phyloP scores from a whole-genome alignment of 2,888 invertebrate genomes.

The Andrena chrysosceles region DNA sequence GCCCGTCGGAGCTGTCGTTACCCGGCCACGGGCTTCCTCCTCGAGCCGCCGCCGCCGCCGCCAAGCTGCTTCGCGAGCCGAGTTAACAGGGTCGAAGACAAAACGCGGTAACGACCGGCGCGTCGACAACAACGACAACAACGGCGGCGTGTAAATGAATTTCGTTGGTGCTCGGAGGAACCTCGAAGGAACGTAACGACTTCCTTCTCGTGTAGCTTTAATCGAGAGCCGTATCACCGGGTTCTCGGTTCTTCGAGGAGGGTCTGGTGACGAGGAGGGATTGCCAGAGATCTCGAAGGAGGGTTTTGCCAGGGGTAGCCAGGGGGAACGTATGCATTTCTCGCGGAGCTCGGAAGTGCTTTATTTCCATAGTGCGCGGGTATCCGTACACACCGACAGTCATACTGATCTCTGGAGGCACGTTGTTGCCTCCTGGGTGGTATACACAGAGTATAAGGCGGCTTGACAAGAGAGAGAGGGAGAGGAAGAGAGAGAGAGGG shows the following conservation, averaged over 20 bases:
- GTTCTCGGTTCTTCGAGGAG: constrained; percentile 39
- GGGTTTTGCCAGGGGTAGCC: constrained; percentile 63
- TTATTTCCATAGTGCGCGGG: constrained; percentile 79
- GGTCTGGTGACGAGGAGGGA: constrained; percentile 64
- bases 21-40: background rate
- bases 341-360: constrained; percentile 78
- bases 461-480: constrained; percentile 35
- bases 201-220: constrained; percentile 67
- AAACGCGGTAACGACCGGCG: constrained; percentile 27
- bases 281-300: constrained; percentile 66
- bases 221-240: constrained; percentile 61
- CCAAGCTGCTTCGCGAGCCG: constrained; percentile 9
- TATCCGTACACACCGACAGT: constrained; percentile 74
- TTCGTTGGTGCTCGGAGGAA: constrained; percentile 51
- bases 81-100: constrained; percentile 41
- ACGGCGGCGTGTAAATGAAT: constrained; percentile 53
- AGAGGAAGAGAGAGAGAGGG: constrained; percentile 26
- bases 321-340: constrained; percentile 74
- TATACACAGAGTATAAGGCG: constrained; percentile 71
- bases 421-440: constrained; percentile 73
- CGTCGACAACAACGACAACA: constrained; percentile 8
- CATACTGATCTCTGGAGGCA: constrained; percentile 76
- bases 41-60: background rate
- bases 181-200: constrained; percentile 62
- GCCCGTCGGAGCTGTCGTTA: background rate